Percentiles rank a stretch among this genome's conserved stretches.
phyloP scores from a whole-genome alignment of 2,888 invertebrate genomes.

The Diplazon laetatorius region DNA sequence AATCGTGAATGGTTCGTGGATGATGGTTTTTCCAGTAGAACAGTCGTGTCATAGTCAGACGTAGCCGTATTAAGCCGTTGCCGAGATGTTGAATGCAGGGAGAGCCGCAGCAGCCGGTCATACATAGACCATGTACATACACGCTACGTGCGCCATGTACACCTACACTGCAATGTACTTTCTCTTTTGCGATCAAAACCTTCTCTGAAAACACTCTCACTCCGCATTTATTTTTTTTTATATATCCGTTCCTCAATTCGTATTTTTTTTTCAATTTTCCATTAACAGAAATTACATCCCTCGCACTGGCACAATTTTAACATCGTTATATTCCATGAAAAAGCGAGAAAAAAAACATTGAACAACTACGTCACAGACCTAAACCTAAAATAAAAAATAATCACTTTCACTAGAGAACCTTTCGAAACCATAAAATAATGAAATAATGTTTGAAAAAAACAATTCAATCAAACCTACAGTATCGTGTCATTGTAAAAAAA shows the following conservation, averaged over 20 bases:
- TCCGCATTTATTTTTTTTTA: background rate
- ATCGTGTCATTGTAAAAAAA: background rate
- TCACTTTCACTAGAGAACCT: constrained; percentile 4
- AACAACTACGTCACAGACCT: too few relatives aligned
- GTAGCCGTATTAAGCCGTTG: constrained; percentile 18
- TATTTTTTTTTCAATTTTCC: too few relatives aligned
- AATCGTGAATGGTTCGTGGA: constrained; percentile 27
- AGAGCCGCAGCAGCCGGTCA: constrained; percentile 27
- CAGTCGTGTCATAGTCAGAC: constrained; percentile 44
- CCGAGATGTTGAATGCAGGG: constrained; percentile 36
- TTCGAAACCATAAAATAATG: background rate
- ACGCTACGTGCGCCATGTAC: constrained; percentile 7
- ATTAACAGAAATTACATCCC: background rate
- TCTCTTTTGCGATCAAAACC: constrained; percentile 34
- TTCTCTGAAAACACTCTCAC: constrained; percentile 9
- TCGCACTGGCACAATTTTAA: background rate
- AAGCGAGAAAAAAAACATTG: too few relatives aligned
- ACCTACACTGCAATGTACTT: constrained; percentile 9
- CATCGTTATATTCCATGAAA: background rate
- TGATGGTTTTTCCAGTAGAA: constrained; percentile 50
- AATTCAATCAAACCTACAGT: background rate
- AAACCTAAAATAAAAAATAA: background rate
- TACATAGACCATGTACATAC: constrained; percentile 16
- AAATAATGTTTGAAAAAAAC: too few relatives aligned
- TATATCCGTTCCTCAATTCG: too few relatives aligned